These are phyloP conservation scores for Clistopyga incitator DNA, from an alignment of 2,888 invertebrate species.

Conservation along the genomic window DNA sequence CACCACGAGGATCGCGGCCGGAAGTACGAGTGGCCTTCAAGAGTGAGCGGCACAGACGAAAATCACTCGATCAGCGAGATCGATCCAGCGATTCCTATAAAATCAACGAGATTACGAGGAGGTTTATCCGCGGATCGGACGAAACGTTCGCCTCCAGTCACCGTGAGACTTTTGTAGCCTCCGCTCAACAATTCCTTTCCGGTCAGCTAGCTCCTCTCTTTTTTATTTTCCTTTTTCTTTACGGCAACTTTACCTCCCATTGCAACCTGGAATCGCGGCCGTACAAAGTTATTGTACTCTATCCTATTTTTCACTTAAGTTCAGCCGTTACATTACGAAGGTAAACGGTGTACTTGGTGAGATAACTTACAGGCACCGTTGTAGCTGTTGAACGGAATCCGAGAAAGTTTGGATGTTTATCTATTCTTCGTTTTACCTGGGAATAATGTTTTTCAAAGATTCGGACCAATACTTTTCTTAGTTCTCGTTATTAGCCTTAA, in stretches of 20 bases:
- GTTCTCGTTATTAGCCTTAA: background rate
- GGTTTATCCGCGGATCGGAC: slow-evolving; percentile 42
- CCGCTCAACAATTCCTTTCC: slow-evolving; percentile 45
- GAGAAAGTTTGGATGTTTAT: background rate
- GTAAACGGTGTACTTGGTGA: background rate
- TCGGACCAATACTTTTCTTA: background rate
- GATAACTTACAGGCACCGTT: background rate
- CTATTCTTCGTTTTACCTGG: background rate
- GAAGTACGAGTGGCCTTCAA: background rate
- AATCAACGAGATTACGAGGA: slow-evolving; percentile 56
- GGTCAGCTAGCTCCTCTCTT: slow-evolving; percentile 15
- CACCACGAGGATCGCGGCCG: slow-evolving; percentile 26
- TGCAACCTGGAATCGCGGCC: slow-evolving; percentile 3
- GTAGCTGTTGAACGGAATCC: background rate
- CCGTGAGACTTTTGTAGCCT: slow-evolving; percentile 32
- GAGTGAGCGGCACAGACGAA: slow-evolving; percentile 39
- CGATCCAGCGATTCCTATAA: slow-evolving; percentile 57
- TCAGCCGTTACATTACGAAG: background rate
- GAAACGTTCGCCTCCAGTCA: slow-evolving; percentile 3
- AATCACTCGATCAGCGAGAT: slow-evolving; percentile 61
- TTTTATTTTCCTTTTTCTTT: slow-evolving; percentile 1
- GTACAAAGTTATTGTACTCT: slow-evolving; percentile 22
- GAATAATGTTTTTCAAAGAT: background rate
- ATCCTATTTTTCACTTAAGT: slow-evolving; percentile 1
- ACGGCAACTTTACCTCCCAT: background rate